Evolutionary conservation across 2,113 vertebrate genomes (phyloP), one percentile per base, ranked within the genome.

Genomic region (Parus major): DNA sequence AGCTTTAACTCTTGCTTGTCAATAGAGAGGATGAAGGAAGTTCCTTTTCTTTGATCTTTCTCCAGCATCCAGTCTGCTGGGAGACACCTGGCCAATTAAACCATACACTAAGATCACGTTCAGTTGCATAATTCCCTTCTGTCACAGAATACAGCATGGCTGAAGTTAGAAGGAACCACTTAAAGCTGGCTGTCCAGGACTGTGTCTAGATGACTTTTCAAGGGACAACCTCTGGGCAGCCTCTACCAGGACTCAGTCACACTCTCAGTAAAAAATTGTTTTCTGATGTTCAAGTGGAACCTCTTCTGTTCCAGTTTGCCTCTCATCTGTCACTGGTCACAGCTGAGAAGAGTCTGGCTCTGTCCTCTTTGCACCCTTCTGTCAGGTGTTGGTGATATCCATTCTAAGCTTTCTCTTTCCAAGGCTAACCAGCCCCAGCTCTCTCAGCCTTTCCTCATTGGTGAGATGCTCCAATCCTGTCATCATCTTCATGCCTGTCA

Each of bases 121-220:
- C 53, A 31, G 60, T 28, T 75, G 39, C 35, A 15, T 39, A 76
- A 42, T 47, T 86, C 41, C 3, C 73, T 63, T 61, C 15, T 79
- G 23, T 65, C 29, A 60, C 25, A 68, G 64, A 83, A 36, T 44
- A 57, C 12, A 65, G 17, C 13, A 11, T 7, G 5, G 13, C 1
- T 39, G 20, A 64, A 15, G 7, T 84, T 20, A 31, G 18, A 71
- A 71, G 14, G 9, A 8, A 70, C 4, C 4, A 25, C 29, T 29
- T 78, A 20, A 68, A 82, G 11, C 25, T 72, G 15, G 0, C 64
- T 69, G 11, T 19, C 6, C 24, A 83, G 27, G 15, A 53, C 10
- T 0, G 0, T 9, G 4, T 76, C 17, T 13, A 56, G 25, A 21
- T 2, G 2, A 5, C 15, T 86, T 83, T 59, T 46, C 7, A 77